phyloP scores from a whole-genome alignment of 2,888 invertebrate species.

The Microctonus aethiopoides region DNA sequence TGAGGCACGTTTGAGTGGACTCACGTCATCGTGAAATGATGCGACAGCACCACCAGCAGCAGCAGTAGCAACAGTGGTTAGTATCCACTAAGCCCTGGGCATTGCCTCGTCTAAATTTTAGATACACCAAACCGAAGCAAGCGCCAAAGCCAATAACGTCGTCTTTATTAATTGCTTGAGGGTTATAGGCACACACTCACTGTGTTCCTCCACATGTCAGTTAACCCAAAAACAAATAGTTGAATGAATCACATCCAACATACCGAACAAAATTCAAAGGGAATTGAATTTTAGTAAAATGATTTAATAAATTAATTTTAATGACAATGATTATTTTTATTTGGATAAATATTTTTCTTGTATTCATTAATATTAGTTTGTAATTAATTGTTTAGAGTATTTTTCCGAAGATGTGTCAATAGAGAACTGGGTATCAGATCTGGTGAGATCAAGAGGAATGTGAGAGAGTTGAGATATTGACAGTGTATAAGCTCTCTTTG shows the following conservation, averaged over 20 bases:
- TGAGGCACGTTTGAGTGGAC: neutral
- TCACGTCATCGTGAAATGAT: slow-evolving; percentile 19
- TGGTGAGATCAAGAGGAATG: neutral
- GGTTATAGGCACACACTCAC: neutral
- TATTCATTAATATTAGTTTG: too few species aligned
- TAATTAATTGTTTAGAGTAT: too few species aligned
- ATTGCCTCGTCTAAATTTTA: slow-evolving; percentile 18
- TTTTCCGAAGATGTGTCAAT: neutral
- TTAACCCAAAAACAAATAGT: neutral
- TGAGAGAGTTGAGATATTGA: neutral
- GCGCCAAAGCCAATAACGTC: slow-evolving; percentile 23
- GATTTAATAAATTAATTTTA: too few species aligned
- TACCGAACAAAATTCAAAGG: neutral
- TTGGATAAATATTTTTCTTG: too few species aligned
- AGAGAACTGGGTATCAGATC: neutral
- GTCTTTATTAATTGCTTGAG: slow-evolving; percentile 24
- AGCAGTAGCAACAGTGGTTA: neutral
- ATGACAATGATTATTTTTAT: too few species aligned
- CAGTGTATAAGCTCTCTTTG: neutral
- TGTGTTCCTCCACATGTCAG: neutral
- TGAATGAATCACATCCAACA: neutral
- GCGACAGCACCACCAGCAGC: slow-evolving; percentile 2
- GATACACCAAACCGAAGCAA: slow-evolving; percentile 9
- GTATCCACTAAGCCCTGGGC: slow-evolving; percentile 2
- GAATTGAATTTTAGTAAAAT: too few species aligned